A percentile compares a stretch with the other conserved stretches of the same genome.
Evolutionary conservation across 2,888 invertebrate genomes (phyloP).

Genomic region (Leptarthrus brevirostris): DNA sequence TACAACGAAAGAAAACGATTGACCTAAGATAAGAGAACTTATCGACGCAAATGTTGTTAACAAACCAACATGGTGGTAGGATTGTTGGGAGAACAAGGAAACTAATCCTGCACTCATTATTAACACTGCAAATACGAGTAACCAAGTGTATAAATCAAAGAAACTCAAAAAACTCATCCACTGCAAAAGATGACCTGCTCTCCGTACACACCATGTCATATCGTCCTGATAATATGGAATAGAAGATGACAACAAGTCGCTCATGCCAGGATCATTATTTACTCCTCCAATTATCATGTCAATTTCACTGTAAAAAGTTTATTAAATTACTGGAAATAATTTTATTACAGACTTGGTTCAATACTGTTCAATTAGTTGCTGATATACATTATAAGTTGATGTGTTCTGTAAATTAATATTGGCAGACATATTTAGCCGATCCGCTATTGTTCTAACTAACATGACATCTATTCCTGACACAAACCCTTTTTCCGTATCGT

Average conservation of each 20-base stretch:
- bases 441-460: constrained; percentile 61
- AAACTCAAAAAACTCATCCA: constrained; percentile 57
- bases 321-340: not conserved
- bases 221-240: constrained; percentile 66
- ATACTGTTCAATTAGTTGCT: constrained; percentile 62
- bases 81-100: not conserved
- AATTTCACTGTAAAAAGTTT: constrained; percentile 57
- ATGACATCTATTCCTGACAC: constrained; percentile 62
- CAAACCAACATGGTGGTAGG: not conserved
- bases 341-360: not conserved
- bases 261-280: constrained; percentile 63
- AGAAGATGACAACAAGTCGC: constrained; percentile 61
- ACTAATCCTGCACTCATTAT: not conserved
- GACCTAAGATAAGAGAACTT: constrained; percentile 18
- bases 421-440: constrained; percentile 61
- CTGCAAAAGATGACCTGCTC: constrained; percentile 59
- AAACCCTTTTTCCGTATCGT: constrained; percentile 46
- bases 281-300: constrained; percentile 65
- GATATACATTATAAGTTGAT: constrained; percentile 62
- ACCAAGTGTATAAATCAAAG: constrained; percentile 6
- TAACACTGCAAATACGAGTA: not conserved
- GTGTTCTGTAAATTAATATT: constrained; percentile 60
- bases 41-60: constrained; percentile 34
- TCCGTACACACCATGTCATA: constrained; percentile 65
- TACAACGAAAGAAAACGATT: constrained; percentile 14